Conservation (phyloP, 1,140 invertebrate genomes). For the Drosophila melanogaster region Release_6_plus_ISO1_MT NC_004354.4:17344001-17344500, state of each 20-base stretch:
- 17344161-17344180: background rate
- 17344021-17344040: too few relatives aligned
- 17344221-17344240: conserved; percentile 37
- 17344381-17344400: conserved; percentile 71
- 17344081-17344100: too few relatives aligned
- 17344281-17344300: conserved; percentile 72
- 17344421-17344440: background rate
- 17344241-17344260: conserved; percentile 50
- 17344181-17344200: conserved; percentile 5
- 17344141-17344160: background rate
- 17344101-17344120: too few relatives aligned
- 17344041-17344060: too few relatives aligned
- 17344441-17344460: conserved; percentile 1
- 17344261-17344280: conserved; percentile 38
- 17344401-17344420: conserved; percentile 20
- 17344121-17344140: too few relatives aligned
- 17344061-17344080: too few relatives aligned
- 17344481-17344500: background rate
- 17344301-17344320: conserved; percentile 77
- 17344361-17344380: conserved; percentile 79
- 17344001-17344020: too few relatives aligned
- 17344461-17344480: background rate
- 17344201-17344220: conserved; percentile 16
- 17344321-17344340: conserved; percentile 82
- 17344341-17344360: conserved; percentile 74